These are phyloP conservation scores for Eretmocerus hayati DNA, from an alignment of 2,888 invertebrate species.

Conservation along the genomic window DNA sequence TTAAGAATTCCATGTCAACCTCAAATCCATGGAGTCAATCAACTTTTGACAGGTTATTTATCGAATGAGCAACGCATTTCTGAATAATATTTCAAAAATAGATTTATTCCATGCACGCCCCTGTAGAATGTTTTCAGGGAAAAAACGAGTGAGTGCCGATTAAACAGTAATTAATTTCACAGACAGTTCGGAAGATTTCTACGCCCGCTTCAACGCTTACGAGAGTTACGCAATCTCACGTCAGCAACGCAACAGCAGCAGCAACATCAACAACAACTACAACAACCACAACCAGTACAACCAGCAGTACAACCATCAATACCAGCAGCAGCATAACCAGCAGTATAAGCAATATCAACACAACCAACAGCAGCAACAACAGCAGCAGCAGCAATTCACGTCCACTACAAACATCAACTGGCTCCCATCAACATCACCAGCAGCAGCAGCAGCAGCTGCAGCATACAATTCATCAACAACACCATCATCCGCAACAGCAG, in stretches of 20 bases:
- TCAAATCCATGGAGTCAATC: no score
- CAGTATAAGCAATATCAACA: constrained; percentile 19
- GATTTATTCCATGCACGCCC: no score
- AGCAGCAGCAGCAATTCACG: constrained; percentile 40
- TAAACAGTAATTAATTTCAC: constrained; percentile 50
- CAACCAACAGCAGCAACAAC: constrained; percentile 38
- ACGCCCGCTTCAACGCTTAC: constrained; percentile 46
- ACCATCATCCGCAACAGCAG: constrained; percentile 30
- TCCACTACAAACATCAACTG: constrained; percentile 13
- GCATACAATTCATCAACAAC: constrained; percentile 28
- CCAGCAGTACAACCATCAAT: constrained; percentile 46
- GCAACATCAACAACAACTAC: constrained; percentile 29
- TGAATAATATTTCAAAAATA: no score
- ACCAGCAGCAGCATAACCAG: constrained; percentile 49
- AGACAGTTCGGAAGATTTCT: constrained; percentile 56
- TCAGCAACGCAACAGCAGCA: constrained; percentile 38
- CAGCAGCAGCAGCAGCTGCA: constrained; percentile 39
- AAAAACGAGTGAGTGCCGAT: constrained; percentile 32
- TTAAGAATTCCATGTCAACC: no score
- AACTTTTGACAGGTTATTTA: no score
- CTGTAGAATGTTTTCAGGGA: no score
- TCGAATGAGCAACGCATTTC: no score
- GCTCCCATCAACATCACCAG: constrained; percentile 47
- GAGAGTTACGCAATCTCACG: constrained; percentile 44
- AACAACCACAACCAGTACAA: constrained; percentile 20